Evolutionary conservation across 2,888 invertebrate genomes (phyloP).

Genomic region (Pristionchus fissidentatus): DNA sequence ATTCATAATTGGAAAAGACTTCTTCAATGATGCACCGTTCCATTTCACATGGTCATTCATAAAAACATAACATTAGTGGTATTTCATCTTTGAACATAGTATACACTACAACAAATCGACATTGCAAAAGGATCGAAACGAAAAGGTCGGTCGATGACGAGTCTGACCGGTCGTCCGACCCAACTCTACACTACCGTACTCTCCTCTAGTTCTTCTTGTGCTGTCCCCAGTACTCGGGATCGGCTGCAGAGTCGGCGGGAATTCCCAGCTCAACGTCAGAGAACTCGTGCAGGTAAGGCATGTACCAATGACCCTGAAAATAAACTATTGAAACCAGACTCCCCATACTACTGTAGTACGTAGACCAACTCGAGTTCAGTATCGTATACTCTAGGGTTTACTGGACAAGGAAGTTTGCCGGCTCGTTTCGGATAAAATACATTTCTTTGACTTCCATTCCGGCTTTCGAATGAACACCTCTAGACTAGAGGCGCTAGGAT

Average conservation of each 20-base stretch:
- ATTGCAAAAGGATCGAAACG: background rate
- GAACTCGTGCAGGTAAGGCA: constrained; percentile 73
- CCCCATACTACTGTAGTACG: background rate
- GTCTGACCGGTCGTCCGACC: background rate
- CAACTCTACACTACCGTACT: constrained; percentile 7
- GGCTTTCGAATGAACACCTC: too few relatives aligned
- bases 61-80: too few relatives aligned
- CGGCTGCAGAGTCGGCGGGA: constrained; percentile 70
- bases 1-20: constrained; percentile 26
- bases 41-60: background rate
- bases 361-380: background rate
- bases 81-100: constrained; percentile 36
- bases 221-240: constrained; percentile 75
- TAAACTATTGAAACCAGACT: background rate
- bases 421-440: too few relatives aligned
- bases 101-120: constrained; percentile 26
- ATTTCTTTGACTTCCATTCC: too few relatives aligned
- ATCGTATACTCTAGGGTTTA: background rate
- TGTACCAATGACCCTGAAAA: constrained; percentile 74
- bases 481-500: too few relatives aligned
- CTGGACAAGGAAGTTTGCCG: background rate
- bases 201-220: constrained; percentile 60
- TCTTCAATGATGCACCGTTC: constrained; percentile 14
- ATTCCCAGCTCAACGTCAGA: constrained; percentile 75
- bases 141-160: background rate